Percentiles rank a stretch among this genome's conserved stretches.
Evolutionary conservation across 2,888 invertebrate genomes (phyloP).

Genomic region (Silvanus unidentatus): DNA sequence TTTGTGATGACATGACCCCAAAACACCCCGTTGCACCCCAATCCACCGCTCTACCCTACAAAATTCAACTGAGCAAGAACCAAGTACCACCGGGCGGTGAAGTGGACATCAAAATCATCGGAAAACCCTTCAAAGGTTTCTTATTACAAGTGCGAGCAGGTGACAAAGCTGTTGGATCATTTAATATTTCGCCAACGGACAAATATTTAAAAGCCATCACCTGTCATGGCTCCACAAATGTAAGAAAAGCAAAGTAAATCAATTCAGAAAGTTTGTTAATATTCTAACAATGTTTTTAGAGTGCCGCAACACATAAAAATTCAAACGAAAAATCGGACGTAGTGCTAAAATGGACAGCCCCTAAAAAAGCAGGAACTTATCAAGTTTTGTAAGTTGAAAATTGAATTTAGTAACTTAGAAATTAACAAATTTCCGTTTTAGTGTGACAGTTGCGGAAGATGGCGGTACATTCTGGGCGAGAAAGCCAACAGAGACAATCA

Average conservation of each 20-base stretch:
- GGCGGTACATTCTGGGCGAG: slow-evolving; percentile 69
- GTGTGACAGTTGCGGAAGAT: slow-evolving; percentile 62
- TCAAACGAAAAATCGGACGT: slow-evolving; percentile 54
- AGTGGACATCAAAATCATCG: slow-evolving; percentile 52
- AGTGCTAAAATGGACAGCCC: slow-evolving; percentile 60
- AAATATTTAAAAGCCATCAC: slow-evolving; percentile 50
- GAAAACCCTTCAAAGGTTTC: slow-evolving; percentile 57
- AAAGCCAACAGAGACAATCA: slow-evolving; percentile 56
- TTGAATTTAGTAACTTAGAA: slow-evolving; percentile 10
- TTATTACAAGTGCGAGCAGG: slow-evolving; percentile 60
- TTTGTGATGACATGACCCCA: slow-evolving; percentile 63
- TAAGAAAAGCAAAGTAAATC: slow-evolving; percentile 40
- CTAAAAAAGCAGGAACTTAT: slow-evolving; percentile 54
- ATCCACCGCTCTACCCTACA: slow-evolving; percentile 54
- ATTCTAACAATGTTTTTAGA: slow-evolving; percentile 45
- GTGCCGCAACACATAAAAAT: slow-evolving; percentile 64
- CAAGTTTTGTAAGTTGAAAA: slow-evolving; percentile 60
- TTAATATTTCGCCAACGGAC: slow-evolving; percentile 51
- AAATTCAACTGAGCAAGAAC: slow-evolving; percentile 32
- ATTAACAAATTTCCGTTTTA: slow-evolving; percentile 26
- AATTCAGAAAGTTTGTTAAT: slow-evolving; percentile 3
- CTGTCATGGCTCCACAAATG: slow-evolving; percentile 50
- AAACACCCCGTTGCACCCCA: slow-evolving; percentile 59
- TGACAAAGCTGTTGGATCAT: slow-evolving; percentile 57
- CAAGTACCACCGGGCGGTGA: slow-evolving; percentile 43